phyloP scores from a whole-genome alignment of 2,888 invertebrate genomes.

The Frankliniella fusca region DNA sequence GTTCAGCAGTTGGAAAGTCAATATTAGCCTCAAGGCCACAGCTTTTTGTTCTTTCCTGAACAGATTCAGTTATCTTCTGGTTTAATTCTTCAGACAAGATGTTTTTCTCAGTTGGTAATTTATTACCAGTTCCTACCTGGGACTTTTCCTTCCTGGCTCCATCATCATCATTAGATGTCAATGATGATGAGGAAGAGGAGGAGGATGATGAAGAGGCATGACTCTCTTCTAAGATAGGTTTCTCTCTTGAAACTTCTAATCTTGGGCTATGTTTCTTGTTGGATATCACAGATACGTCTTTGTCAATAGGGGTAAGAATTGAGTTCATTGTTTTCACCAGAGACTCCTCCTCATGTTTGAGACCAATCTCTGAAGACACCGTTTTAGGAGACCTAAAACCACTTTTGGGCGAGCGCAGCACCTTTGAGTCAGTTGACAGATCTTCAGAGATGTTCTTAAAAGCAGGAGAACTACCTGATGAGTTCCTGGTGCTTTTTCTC shows the following conservation, averaged over 20 bases:
- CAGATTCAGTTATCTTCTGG: slow-evolving; percentile 53
- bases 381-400: neutral
- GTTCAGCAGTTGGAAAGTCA: neutral
- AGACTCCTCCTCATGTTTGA: slow-evolving; percentile 4
- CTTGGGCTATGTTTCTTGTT: neutral
- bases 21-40: neutral
- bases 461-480: neutral
- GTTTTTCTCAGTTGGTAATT: slow-evolving; percentile 35
- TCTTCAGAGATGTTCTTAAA: neutral
- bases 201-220: neutral
- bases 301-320: neutral
- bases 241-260: neutral
- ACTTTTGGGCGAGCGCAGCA: neutral
- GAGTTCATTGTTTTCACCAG: slow-evolving; percentile 7
- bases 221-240: neutral
- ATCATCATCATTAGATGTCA: slow-evolving; percentile 8
- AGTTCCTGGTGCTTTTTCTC: neutral
- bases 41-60: slow-evolving; percentile 23
- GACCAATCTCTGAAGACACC: neutral
- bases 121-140: neutral
- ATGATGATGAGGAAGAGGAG: slow-evolving; percentile 10
- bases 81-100: slow-evolving; percentile 60
- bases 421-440: neutral
- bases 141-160: neutral
- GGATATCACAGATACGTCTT: slow-evolving; percentile 10